Evolutionary conservation across 2,113 vertebrate genomes (phyloP).

Genomic region (Zosterops pallidus): DNA sequence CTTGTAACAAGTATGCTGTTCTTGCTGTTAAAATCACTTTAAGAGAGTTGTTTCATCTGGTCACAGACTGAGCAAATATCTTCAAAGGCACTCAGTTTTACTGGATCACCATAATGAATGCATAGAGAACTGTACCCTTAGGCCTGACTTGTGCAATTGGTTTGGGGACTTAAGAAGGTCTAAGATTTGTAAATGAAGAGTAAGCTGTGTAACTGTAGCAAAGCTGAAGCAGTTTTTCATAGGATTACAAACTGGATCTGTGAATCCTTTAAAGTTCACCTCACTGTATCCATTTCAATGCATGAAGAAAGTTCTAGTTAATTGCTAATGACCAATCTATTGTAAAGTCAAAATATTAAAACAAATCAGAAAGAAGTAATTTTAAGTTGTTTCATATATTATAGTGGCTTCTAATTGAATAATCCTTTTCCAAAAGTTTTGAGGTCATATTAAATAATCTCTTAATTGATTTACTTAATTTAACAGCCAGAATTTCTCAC

Average conservation of each 20-base stretch:
- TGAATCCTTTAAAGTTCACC: background rate
- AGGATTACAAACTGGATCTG: background rate
- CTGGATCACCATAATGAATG: background rate
- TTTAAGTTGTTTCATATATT: background rate
- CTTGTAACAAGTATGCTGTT: background rate
- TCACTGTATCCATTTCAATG: background rate
- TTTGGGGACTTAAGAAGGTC: background rate
- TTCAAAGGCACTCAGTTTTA: background rate
- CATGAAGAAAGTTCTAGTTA: background rate
- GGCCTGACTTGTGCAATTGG: background rate
- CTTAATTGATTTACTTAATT: conserved; percentile 47
- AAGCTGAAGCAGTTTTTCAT: background rate
- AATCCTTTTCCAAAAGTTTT: background rate
- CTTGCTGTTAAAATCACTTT: background rate
- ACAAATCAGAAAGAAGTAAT: background rate
- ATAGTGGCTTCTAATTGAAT: background rate
- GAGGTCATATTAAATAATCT: background rate
- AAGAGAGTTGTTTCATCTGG: background rate
- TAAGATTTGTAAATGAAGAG: background rate
- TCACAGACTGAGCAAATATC: background rate
- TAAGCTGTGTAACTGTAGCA: background rate
- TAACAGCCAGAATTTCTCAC: background rate
- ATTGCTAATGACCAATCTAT: background rate
- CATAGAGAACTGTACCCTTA: background rate
- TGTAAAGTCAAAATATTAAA: background rate